Evolutionary conservation across 2,888 invertebrate species (phyloP).

Genomic region (Tetrapedia diversipes): DNA sequence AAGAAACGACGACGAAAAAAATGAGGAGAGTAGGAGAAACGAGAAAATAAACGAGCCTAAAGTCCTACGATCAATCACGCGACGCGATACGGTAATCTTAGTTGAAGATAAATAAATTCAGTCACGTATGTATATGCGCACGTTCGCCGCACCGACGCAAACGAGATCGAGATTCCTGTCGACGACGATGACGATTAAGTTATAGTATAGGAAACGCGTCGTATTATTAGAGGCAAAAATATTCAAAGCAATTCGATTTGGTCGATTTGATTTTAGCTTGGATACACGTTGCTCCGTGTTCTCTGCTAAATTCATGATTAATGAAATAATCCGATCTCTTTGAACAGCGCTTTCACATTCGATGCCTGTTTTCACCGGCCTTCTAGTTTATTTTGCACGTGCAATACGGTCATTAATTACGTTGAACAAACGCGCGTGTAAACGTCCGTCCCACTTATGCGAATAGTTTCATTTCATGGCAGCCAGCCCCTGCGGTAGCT

Average conservation of each 20-base stretch:
- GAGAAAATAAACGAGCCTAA: constrained; percentile 20
- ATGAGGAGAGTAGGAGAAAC: neutral
- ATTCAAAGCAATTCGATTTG: constrained; percentile 52
- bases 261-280: constrained; percentile 18
- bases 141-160: neutral
- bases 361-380: constrained; percentile 22
- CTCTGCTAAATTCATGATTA: constrained; percentile 57
- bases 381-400: constrained; percentile 49
- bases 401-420: constrained; percentile 64
- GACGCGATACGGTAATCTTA: constrained; percentile 29
- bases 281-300: constrained; percentile 1
- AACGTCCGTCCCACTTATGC: constrained; percentile 37
- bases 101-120: constrained; percentile 48
- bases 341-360: constrained; percentile 26
- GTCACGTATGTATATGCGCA: constrained; percentile 42
- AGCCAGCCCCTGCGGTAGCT: constrained; percentile 2
- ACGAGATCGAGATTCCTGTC: neutral
- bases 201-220: neutral
- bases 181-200: neutral
- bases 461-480: constrained; percentile 59
- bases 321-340: constrained; percentile 58
- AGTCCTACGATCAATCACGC: constrained; percentile 44
- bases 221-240: constrained; percentile 45
- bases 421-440: constrained; percentile 56
- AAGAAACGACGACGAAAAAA: neutral